Percentiles rank a stretch among this genome's conserved stretches.
phyloP scores from a whole-genome alignment of 2,113 vertebrate genomes.

The Mirounga angustirostris region DNA sequence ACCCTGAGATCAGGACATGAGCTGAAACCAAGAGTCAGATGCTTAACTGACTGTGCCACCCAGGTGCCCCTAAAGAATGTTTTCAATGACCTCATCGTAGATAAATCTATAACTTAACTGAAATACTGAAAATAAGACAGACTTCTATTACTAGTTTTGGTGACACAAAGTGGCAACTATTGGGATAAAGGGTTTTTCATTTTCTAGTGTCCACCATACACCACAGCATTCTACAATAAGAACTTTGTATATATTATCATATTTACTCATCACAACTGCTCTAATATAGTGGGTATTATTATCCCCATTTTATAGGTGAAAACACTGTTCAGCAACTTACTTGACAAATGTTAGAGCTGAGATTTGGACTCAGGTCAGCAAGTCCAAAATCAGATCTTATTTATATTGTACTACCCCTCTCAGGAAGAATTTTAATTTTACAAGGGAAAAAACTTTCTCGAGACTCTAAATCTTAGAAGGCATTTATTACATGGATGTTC shows the following conservation, averaged over 20 bases:
- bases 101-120: slow-evolving; percentile 4
- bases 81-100: slow-evolving; percentile 49
- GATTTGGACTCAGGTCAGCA: slow-evolving; percentile 19
- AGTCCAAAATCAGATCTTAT: slow-evolving; percentile 46
- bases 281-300: neutral
- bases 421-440: slow-evolving; percentile 59
- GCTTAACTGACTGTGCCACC: neutral
- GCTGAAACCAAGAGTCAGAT: neutral
- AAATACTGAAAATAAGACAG: slow-evolving; percentile 52
- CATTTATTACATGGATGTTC: slow-evolving; percentile 46
- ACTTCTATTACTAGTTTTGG: neutral
- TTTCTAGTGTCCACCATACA: neutral
- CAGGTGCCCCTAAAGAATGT: slow-evolving; percentile 7
- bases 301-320: slow-evolving; percentile 34
- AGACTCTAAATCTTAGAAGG: slow-evolving; percentile 49
- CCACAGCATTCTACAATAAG: neutral
- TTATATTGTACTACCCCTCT: neutral
- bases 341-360: slow-evolving; percentile 26
- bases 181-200: slow-evolving; percentile 48
- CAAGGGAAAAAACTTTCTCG: slow-evolving; percentile 14
- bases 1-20: neutral
- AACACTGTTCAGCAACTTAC: neutral
- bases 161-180: neutral
- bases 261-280: slow-evolving; percentile 21
- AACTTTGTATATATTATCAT: neutral